Conservation (phyloP, 1,140 invertebrate species). For the Temnothorax longispinosus region DNA sequence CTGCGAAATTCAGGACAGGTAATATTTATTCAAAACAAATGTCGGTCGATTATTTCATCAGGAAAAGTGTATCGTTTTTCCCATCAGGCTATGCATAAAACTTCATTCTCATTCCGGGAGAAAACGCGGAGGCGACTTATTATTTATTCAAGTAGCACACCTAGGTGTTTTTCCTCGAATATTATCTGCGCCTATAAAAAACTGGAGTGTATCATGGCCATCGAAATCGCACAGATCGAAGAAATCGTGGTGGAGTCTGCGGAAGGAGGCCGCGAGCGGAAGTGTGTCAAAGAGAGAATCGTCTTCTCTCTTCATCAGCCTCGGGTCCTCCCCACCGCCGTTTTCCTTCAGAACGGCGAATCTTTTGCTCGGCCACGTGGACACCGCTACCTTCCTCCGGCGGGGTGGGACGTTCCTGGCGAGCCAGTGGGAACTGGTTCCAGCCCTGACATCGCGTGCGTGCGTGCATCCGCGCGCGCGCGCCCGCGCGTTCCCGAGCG, state of each 20-base stretch:
- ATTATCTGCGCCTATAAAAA: not conserved
- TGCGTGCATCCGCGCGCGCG: constrained; percentile 42
- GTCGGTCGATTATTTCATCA: no score
- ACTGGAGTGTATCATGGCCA: not conserved
- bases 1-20: not conserved
- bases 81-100: not conserved
- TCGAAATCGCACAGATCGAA: not conserved
- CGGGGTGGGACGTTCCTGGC: not conserved
- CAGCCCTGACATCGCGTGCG: constrained; percentile 83
- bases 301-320: constrained; percentile 22
- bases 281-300: constrained; percentile 65
- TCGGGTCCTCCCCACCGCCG: not conserved
- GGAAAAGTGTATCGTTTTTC: no score
- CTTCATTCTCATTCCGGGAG: not conserved
- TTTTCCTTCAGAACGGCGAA: not conserved
- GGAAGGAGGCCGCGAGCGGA: constrained; percentile 30
- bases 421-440: constrained; percentile 35
- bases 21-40: not conserved
- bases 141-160: not conserved
- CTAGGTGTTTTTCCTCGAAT: not conserved
- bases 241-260: not conserved
- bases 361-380: not conserved
- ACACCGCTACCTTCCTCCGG: not conserved
- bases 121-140: not conserved
- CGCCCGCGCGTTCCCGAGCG: not conserved